Percentiles rank a stretch among this genome's conserved stretches.
Evolutionary conservation across 2,113 vertebrate genomes (phyloP).

Genomic region (Phrynocephalus versicolor): DNA sequence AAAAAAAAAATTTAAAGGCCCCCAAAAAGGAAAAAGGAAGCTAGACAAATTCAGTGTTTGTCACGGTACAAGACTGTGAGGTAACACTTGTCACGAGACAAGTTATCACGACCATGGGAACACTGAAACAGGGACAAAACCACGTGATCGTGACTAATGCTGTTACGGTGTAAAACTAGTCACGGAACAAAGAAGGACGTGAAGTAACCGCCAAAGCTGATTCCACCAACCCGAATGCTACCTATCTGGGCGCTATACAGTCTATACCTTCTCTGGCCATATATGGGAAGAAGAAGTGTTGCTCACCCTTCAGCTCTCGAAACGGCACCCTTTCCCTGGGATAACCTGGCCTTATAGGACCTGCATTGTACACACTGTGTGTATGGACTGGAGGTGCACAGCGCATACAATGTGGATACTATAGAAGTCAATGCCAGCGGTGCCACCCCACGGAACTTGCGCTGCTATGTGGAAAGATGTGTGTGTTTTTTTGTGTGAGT

Average conservation of each 20-base stretch:
- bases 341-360: slow-evolving; percentile 74
- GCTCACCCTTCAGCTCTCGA: background rate
- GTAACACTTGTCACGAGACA: no score
- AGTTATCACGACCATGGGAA: no score
- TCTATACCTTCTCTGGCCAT: background rate
- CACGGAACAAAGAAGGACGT: no score
- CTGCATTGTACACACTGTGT: slow-evolving; percentile 99
- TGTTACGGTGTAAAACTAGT: no score
- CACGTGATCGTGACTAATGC: no score
- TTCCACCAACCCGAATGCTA: background rate
- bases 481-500: rapidly evolving
- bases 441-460: background rate
- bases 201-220: no score
- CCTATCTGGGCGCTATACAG: no score
- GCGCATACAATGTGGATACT: slow-evolving; percentile 98
- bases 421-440: slow-evolving; percentile 65
- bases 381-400: slow-evolving; percentile 82
- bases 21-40: no score
- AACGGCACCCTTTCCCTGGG: background rate
- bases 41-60: no score
- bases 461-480: background rate
- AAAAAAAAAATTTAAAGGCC: no score
- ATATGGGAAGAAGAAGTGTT: rapidly evolving
- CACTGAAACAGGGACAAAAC: no score
- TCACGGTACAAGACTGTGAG: no score